A percentile compares a stretch with the other conserved stretches of the same genome.
Evolutionary conservation across 64 coral and sea anemone genomes (phyloP).

Genomic region (Dendrophyllia cribrosa): DNA sequence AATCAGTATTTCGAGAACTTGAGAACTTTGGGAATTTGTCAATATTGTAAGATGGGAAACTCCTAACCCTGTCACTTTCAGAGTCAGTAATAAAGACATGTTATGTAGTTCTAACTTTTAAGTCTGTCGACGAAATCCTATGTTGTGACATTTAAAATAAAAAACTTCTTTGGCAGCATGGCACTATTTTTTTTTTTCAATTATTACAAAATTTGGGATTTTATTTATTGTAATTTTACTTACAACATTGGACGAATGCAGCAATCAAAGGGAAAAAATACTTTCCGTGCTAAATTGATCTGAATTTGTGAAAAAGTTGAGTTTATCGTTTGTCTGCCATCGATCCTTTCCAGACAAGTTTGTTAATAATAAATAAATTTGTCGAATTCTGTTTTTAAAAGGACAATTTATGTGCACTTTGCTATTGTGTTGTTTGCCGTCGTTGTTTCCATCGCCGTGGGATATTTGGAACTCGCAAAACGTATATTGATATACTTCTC

Average conservation of each 20-base stretch:
- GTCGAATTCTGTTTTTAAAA: not conserved
- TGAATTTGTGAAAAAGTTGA: not conserved
- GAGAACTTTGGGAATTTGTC: too few species aligned
- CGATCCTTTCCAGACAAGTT: not conserved
- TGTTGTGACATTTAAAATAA: too few species aligned
- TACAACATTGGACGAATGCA: not conserved
- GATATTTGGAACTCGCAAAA: not conserved
- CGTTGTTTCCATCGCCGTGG: not conserved
- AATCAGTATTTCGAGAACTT: too few species aligned
- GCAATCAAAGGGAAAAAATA: not conserved
- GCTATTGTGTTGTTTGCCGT: not conserved
- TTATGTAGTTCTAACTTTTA: too few species aligned
- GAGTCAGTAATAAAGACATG: too few species aligned
- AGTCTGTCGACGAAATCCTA: too few species aligned
- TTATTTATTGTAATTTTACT: too few species aligned
- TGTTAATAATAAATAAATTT: conserved; percentile 33
- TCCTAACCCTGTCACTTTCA: too few species aligned
- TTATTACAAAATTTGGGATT: too few species aligned
- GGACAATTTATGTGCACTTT: not conserved
- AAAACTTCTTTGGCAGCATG: too few species aligned
- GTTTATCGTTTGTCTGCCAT: not conserved
- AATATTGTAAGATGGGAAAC: too few species aligned
- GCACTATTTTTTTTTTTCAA: too few species aligned
- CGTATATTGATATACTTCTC: not conserved
- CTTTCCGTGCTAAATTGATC: not conserved